Evolutionary conservation across 2,888 invertebrate species (phyloP).

Genomic region (Seladonia tumulorum): DNA sequence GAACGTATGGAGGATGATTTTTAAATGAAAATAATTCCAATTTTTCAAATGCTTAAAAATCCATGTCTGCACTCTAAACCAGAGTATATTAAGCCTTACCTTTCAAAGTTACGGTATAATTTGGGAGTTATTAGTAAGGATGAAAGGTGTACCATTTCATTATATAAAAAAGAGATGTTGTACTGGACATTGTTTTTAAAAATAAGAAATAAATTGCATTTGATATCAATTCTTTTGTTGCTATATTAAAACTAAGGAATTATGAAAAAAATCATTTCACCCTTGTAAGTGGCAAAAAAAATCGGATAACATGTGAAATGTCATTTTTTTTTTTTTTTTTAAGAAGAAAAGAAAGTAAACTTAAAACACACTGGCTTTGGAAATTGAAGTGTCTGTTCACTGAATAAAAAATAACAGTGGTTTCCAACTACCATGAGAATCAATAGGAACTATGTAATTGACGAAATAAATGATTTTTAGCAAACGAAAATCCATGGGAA

Average conservation of each 20-base stretch:
- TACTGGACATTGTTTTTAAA: background rate
- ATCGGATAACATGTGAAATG: background rate
- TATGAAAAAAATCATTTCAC: background rate
- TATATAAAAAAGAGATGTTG: background rate
- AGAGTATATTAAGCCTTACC: background rate
- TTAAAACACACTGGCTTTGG: background rate
- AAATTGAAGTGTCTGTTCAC: background rate
- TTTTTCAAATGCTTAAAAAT: background rate
- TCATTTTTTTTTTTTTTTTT: background rate
- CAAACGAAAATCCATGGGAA: background rate
- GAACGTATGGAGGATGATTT: background rate
- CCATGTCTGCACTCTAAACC: background rate
- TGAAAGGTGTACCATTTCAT: background rate
- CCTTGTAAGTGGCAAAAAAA: background rate
- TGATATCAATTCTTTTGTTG: background rate
- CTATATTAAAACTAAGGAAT: background rate
- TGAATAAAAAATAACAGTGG: slow-evolving; percentile 6
- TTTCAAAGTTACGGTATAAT: background rate
- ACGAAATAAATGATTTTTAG: background rate
- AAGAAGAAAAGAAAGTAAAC: background rate
- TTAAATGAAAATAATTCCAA: background rate
- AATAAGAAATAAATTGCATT: background rate
- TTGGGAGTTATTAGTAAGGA: background rate
- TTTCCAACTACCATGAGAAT: background rate
- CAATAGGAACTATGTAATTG: background rate